Conservation (phyloP, 2,797 vertebrate species). For the Notoglanidium macrostoma region DNA sequence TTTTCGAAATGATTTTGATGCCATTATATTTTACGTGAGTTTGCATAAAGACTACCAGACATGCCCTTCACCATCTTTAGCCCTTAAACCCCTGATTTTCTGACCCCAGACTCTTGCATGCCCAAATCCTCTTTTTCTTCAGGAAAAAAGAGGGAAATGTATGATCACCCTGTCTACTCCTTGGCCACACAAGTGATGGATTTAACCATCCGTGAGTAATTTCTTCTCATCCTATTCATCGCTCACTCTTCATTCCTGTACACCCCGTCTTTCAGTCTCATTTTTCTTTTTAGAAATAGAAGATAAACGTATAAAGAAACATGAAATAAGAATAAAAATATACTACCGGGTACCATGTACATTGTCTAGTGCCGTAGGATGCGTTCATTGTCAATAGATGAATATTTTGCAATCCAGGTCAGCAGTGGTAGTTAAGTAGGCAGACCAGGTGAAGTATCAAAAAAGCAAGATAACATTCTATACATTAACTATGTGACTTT, state of each 20-base stretch:
- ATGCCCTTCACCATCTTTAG: slow-evolving; percentile 75
- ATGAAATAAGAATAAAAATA: neutral
- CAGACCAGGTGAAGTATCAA: neutral
- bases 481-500: neutral
- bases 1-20: slow-evolving; percentile 8
- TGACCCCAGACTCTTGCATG: slow-evolving; percentile 99
- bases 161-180: slow-evolving; percentile 99
- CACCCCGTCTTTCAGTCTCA: slow-evolving; percentile 50
- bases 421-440: neutral
- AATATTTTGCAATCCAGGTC: neutral
- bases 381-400: neutral
- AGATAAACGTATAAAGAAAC: neutral
- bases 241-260: slow-evolving; percentile 70
- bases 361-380: neutral
- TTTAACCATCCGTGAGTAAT: slow-evolving; percentile 99
- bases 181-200: slow-evolving; percentile 99
- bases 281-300: slow-evolving; percentile 21
- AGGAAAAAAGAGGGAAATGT: slow-evolving; percentile 99
- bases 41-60: slow-evolving; percentile 46
- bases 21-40: slow-evolving; percentile 22
- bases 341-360: neutral
- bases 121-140: slow-evolving; percentile 98
- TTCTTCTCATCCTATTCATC: slow-evolving; percentile 81
- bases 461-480: neutral
- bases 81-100: slow-evolving; percentile 88